These are phyloP conservation scores for Mola mola DNA, from an alignment of 2,113 vertebrate genomes.

Conservation along the genomic window DNA sequence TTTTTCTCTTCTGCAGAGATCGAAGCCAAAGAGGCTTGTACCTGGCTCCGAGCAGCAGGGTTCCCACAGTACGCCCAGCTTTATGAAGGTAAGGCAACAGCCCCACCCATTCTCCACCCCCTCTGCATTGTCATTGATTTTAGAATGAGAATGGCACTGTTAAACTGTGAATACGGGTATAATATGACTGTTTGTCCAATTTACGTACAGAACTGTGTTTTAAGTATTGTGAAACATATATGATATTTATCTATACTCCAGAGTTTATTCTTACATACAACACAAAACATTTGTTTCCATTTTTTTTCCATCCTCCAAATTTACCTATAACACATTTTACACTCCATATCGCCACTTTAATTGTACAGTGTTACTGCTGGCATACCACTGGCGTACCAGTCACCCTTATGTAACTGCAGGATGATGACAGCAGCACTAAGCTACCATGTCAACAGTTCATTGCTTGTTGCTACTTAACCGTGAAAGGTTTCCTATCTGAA, in stretches of 20 bases:
- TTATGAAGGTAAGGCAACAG: conserved; percentile 85
- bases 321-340: background rate
- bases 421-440: conserved; percentile 55
- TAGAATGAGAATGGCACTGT: too few relatives aligned
- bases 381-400: conserved; percentile 31
- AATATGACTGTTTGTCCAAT: too few relatives aligned
- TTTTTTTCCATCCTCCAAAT: too few relatives aligned
- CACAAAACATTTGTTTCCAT: too few relatives aligned
- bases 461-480: conserved; percentile 51
- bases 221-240: too few relatives aligned
- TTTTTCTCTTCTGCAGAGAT: conserved; percentile 78
- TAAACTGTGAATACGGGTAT: too few relatives aligned
- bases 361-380: conserved; percentile 3
- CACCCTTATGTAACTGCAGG: conserved; percentile 61
- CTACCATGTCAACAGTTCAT: conserved; percentile 50
- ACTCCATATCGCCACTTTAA: conserved; percentile 21
- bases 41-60: conserved; percentile 89
- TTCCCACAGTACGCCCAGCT: conserved; percentile 91
- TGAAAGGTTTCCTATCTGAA: conserved; percentile 52
- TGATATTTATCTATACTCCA: too few relatives aligned
- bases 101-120: background rate
- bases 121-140: background rate
- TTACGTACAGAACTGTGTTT: too few relatives aligned
- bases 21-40: conserved; percentile 87
- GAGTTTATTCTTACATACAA: too few relatives aligned